Evolutionary conservation across 2,113 vertebrate genomes (phyloP).

Genomic region (Desmodus rotundus): DNA sequence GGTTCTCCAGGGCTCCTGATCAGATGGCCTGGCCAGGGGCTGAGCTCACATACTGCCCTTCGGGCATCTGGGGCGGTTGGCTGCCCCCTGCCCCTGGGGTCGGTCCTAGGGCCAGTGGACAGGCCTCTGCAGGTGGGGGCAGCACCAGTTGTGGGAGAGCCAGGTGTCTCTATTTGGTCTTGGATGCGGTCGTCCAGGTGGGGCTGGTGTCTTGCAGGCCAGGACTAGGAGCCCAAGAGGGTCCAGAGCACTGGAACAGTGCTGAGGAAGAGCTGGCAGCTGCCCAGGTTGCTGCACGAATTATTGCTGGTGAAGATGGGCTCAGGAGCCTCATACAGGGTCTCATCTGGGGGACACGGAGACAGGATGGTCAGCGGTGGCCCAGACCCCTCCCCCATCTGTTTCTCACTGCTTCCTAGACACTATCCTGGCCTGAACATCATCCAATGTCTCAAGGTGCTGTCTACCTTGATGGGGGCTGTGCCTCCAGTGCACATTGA

Average conservation of each 20-base stretch:
- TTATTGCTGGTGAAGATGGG: conserved; percentile 97
- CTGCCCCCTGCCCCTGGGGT: neutral
- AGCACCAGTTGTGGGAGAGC: conserved; percentile 25
- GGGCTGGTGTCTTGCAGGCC: neutral
- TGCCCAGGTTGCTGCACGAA: conserved; percentile 84
- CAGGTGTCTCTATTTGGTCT: conserved; percentile 45
- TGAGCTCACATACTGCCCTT: fast-evolving
- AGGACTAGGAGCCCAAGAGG: conserved; percentile 80
- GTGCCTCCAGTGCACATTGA: neutral
- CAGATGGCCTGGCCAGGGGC: neutral
- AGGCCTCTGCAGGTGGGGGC: neutral
- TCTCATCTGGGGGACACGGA: conserved; percentile 86
- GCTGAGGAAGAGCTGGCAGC: conserved; percentile 76
- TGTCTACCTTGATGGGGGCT: neutral
- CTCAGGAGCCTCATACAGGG: conserved; percentile 93
- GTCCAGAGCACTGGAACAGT: conserved; percentile 81
- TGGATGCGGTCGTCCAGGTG: neutral
- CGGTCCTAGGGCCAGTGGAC: neutral
- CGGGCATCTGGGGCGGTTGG: fast-evolving
- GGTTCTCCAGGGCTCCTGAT: neutral
- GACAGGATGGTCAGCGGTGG: neutral
- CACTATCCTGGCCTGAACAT: neutral
- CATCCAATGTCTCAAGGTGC: neutral
- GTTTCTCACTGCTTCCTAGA: neutral
- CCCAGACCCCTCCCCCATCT: neutral